A percentile compares a stretch with the other conserved stretches of the same genome.
Evolutionary conservation across 2,888 invertebrate genomes (phyloP).

Genomic region (Lutraria lutraria): DNA sequence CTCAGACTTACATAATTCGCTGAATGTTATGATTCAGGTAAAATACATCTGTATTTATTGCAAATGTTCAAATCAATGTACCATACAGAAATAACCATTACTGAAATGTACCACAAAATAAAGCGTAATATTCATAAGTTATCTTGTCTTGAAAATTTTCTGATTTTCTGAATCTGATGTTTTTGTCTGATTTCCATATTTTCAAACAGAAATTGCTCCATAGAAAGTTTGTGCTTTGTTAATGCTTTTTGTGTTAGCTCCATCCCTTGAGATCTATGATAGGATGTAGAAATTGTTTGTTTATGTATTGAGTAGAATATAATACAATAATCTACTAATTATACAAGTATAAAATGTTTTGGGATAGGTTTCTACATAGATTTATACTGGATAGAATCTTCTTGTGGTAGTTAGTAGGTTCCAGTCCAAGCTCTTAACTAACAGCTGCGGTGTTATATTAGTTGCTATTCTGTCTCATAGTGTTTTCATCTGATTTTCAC

Average conservation of each 20-base stretch:
- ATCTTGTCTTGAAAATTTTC: background rate
- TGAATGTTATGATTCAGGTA: no score
- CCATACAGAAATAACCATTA: background rate
- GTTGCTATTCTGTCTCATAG: no score
- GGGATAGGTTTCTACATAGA: background rate
- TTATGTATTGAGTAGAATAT: background rate
- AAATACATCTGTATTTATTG: no score
- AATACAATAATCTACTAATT: background rate
- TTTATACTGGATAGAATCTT: background rate
- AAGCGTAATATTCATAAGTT: background rate
- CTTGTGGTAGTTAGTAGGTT: background rate
- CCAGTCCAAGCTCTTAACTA: no score
- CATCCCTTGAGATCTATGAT: background rate
- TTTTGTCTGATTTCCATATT: conserved; percentile 2
- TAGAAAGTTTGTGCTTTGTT: background rate
- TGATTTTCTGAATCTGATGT: no score
- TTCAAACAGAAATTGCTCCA: background rate
- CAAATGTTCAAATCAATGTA: background rate
- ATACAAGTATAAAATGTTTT: background rate
- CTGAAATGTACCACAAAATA: background rate
- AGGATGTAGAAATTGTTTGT: conserved; percentile 7
- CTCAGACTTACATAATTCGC: no score
- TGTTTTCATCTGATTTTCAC: no score
- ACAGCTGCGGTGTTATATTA: no score
- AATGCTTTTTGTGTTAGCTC: background rate